A percentile compares a stretch with the other conserved stretches of the same genome.
Conservation (phyloP, 2,888 invertebrate genomes). For the Papilio demoleus region DNA sequence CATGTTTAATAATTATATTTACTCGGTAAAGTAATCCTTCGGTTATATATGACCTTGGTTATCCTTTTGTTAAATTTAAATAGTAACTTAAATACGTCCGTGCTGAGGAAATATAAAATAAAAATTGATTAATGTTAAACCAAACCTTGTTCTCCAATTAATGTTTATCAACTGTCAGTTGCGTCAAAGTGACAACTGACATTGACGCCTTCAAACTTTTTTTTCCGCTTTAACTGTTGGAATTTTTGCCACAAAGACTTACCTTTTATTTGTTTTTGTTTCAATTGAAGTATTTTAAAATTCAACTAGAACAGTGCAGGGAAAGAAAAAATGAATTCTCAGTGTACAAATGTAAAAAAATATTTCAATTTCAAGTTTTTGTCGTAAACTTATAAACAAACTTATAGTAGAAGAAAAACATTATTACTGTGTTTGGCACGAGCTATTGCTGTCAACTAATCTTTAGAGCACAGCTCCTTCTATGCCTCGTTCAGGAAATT, state of each 20-base stretch:
- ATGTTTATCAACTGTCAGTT: not conserved
- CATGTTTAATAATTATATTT: slow-evolving; percentile 41
- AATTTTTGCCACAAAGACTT: not conserved
- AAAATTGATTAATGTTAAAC: not conserved
- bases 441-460: too few species aligned
- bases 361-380: too few species aligned
- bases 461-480: too few species aligned
- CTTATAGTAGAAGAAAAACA: too few species aligned
- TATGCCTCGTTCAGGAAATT: too few species aligned
- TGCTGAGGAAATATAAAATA: not conserved
- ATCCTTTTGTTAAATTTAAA: not conserved
- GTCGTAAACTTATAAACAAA: too few species aligned
- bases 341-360: too few species aligned
- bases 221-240: not conserved
- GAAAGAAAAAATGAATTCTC: too few species aligned
- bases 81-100: slow-evolving; percentile 1
- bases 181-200: slow-evolving; percentile 9
- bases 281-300: too few species aligned
- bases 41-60: not conserved
- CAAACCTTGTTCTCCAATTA: too few species aligned
- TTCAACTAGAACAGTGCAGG: too few species aligned
- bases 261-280: not conserved
- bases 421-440: too few species aligned
- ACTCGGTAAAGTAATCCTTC: not conserved
- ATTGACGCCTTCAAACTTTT: not conserved